Evolutionary conservation across 1,140 invertebrate species (phyloP), one percentile per base, ranked within the genome.

Genomic region (Drepana arcuata): DNA sequence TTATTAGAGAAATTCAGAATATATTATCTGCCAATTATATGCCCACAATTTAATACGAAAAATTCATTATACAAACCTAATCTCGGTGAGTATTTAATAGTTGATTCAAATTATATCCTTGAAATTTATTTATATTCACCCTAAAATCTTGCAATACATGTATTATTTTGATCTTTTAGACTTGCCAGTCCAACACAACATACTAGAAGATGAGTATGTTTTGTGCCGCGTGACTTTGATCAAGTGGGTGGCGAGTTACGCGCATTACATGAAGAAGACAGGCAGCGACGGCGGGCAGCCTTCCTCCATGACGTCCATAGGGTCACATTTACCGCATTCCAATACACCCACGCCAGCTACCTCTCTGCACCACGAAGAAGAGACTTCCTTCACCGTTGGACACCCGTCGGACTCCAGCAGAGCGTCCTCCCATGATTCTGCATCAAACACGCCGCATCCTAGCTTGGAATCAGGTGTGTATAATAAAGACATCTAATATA

Each of bases 1-100:
- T 83, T 99, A 35, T 88, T 99, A 69, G 92, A 97, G 68, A 92
- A 91, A 54, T 99, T 98, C 66, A 96, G 96, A 83, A 83, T 90
- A 24, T 93, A 93, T 65, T 99, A 98, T 79, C 85, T 99, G 41
- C 92, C 91, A 16, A 88, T 94, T 57, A 93, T 99, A 53, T 97
- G 97, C 80, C 95, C 95, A 1, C 89, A 93, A 54, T 97, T 97
- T 67, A 90, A 93, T 65, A 84, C 89, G 27, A 89, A 86, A 55
- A 95, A 93, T 53, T 94, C 92, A 14, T 85, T 98, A 14, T 98
- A 98, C 68, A 91, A 92, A 67, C 95, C 95, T 18, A 90, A 89
- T 68, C 83, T 97, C 71, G 93, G 95, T 90, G 54, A 75, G 71
- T 66, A 7, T 0, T 15, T 23, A 0, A 32, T n/a, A 30, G 11